Conservation (phyloP, 2,797 vertebrate genomes). For the Simalia tracyae region DNA sequence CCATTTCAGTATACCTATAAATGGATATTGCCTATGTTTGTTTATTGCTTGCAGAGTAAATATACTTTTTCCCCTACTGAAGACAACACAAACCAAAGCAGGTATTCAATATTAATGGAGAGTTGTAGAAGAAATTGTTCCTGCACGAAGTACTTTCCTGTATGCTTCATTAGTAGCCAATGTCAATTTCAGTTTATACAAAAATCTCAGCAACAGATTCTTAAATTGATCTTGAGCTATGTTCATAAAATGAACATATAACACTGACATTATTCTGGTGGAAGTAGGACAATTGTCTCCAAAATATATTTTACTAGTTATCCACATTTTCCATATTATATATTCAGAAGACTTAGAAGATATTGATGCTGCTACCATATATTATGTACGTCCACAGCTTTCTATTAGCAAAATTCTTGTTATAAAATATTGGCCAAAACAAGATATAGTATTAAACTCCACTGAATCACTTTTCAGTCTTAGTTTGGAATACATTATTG, state of each 20-base stretch:
- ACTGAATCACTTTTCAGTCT: background rate
- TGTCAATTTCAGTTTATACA: conserved; percentile 5
- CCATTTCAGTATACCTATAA: background rate
- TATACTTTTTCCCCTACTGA: conserved; percentile 7
- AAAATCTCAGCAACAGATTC: background rate
- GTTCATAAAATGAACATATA: background rate
- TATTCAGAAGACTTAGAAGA: background rate
- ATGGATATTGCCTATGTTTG: background rate
- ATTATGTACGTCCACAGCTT: background rate
- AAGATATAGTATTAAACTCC: background rate
- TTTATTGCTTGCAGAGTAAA: conserved; percentile 27
- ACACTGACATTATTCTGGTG: background rate
- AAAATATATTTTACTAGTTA: background rate
- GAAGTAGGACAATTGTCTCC: background rate
- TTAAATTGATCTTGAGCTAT: background rate
- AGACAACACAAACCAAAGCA: conserved; percentile 19
- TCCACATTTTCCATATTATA: background rate
- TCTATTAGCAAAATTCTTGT: background rate
- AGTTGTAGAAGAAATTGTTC: conserved; percentile 3
- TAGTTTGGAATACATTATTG: background rate
- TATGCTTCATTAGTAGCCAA: conserved; percentile 23
- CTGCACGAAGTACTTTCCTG: background rate
- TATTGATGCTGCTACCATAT: background rate
- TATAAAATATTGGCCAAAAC: background rate
- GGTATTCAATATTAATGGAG: background rate